Base-by-base conservation (phyloP, 2,113 vertebrate genomes). In the Beaufortia kweichowensis region DNA sequence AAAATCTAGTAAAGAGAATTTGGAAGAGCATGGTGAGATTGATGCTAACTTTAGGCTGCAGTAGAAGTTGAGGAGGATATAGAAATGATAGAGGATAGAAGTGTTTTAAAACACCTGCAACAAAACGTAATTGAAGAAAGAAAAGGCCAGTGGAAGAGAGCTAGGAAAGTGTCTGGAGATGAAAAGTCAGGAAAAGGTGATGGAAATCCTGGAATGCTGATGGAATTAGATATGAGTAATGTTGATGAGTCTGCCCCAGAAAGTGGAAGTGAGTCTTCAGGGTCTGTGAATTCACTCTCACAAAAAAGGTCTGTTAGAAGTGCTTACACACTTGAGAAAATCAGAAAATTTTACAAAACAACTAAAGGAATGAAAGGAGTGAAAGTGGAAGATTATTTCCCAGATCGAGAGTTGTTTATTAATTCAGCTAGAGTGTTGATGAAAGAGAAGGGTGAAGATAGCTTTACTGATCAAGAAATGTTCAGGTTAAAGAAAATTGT, bases 261-360 rank as follows among this genome's bases (percentile, higher is more conserved):
- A n/a, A n/a, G n/a, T n/a, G n/a, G n/a, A n/a, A n/a, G n/a, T n/a
- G n/a, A n/a, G n/a, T n/a, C n/a, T n/a, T n/a, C n/a, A n/a, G n/a
- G n/a, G n/a, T n/a, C n/a, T n/a, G n/a, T n/a, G n/a, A n/a, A n/a
- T n/a, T n/a, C n/a, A n/a, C n/a, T n/a, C n/a, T n/a, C n/a, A n/a
- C n/a, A n/a, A n/a, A n/a, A n/a, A n/a, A n/a, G 24, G 6, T 29
- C 56, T 59, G 56, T 15, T 59, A 59, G 56, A 59, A 59, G 56
- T 59, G 56, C 12, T 29, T 59, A 28, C 7, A 26, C 23, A 2
- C 0, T 28, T 59, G 56, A 28, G 2, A 28, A 8, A 59, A 59
- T 59, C 0, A 17, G 56, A 59, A 29, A 59, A 29, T 28, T 31
- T 14, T 11, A 29, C 1, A 24, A 29, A 60, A 29, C 57, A 29